Base-by-base conservation (phyloP, 92 coral and sea anemone genomes). In the Porites lobata region DNA sequence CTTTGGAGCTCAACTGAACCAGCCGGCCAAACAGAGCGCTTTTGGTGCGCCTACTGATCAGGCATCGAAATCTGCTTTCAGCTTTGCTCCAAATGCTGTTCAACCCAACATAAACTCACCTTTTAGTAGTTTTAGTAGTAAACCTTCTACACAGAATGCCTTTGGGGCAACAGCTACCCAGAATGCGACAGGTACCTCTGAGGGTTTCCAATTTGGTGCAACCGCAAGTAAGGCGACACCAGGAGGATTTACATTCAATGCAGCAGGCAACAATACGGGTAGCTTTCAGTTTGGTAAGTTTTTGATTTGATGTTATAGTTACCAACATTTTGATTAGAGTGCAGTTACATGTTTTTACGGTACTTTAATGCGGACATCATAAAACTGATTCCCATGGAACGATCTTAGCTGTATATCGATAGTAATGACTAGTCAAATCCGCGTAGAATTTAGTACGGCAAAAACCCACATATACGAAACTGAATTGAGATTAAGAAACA, bases 211-310 rank as follows among this genome's bases (percentile, higher is more conserved):
- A 24, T 89, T 89, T 50, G 26, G 32, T 65, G 38, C 77, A 9
- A 13, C 84, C 7, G 77, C 82, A 50, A 62, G 58, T 62, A 65
- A 59, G 5, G 14, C 88, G 9, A 17, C 81, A 21, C 8, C 68
- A 7, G 90, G 92, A 5, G 92, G 85, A 15, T 89, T 89, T 64
- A 89, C 84, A 65, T 89, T 89, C 68, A 85, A 9, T 11, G 26
- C 71, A 6, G 15, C 59, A 64, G 19, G 63, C 15, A 72, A 81
- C 52, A 58, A 66, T 29, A 19, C 82, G 6, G 69, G 56, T 2
- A 76, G 84, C 57, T 85, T 85, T 51, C 84, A 85, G 19, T 91
- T 91, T 68, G 94, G 94, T 91, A 73, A 75, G 94, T 62, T 51
- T 10, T 14, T 56, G 61, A 8, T 14, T 10, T 8, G 8, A 56